These are phyloP conservation scores for Ashinkailepas kermadecensis DNA, from an alignment of 2,888 invertebrate species.

Conservation along the genomic window DNA sequence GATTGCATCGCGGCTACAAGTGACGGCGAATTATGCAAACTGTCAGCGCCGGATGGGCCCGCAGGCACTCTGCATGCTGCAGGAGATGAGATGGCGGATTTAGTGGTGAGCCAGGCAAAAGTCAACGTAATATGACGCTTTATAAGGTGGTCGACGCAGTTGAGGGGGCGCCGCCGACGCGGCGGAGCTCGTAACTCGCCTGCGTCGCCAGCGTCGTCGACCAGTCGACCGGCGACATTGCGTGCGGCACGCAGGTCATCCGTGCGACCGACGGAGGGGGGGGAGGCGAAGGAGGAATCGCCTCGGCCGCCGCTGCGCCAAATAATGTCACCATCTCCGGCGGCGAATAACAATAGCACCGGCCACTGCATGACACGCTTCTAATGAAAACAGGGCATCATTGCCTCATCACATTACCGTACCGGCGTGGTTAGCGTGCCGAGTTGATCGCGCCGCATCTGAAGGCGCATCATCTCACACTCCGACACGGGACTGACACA, in stretches of 20 bases:
- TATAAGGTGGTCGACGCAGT: slow-evolving; percentile 5
- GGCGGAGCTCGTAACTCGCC: background rate
- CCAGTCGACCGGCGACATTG: too few relatives aligned
- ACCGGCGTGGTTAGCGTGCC: too few relatives aligned
- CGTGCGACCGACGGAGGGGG: too few relatives aligned
- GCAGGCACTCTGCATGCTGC: background rate
- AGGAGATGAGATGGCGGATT: slow-evolving; percentile 13
- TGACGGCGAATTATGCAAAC: slow-evolving; percentile 21
- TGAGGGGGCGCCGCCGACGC: background rate
- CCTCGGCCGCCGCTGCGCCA: too few relatives aligned
- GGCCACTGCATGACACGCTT: background rate
- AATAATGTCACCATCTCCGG: too few relatives aligned
- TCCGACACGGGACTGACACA: too few relatives aligned
- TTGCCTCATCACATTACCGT: background rate
- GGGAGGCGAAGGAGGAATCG: too few relatives aligned
- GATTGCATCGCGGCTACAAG: slow-evolving; percentile 21
- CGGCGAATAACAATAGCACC: too few relatives aligned
- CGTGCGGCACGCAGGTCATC: too few relatives aligned
- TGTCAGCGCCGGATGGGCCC: background rate
- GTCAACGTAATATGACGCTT: slow-evolving; percentile 15
- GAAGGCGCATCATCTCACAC: too few relatives aligned
- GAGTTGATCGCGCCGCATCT: too few relatives aligned
- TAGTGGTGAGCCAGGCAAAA: background rate
- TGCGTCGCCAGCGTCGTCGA: too few relatives aligned
- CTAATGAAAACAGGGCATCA: background rate